phyloP scores from a whole-genome alignment of 2,797 vertebrate genomes.

The Cottoperca gobio region DNA sequence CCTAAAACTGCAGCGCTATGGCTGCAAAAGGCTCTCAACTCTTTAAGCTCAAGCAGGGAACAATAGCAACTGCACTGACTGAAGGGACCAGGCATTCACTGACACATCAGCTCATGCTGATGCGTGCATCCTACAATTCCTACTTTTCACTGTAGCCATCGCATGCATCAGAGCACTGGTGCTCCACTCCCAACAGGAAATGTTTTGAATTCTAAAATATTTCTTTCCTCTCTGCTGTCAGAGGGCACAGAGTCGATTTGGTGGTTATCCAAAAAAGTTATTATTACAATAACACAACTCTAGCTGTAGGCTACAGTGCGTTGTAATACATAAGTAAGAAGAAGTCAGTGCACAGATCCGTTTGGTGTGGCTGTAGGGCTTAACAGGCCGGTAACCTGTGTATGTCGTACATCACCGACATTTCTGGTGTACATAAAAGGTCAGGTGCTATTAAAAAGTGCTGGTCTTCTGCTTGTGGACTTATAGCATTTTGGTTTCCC shows the following conservation, averaged over 20 bases:
- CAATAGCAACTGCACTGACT: slow-evolving; percentile 2
- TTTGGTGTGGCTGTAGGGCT: background rate
- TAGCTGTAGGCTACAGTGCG: slow-evolving; percentile 7
- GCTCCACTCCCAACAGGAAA: slow-evolving; percentile 20
- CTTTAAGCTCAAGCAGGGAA: slow-evolving; percentile 9
- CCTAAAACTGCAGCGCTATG: background rate
- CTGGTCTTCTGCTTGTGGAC: slow-evolving; percentile 15
- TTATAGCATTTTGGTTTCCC: slow-evolving; percentile 30
- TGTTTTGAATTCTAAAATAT: slow-evolving; percentile 25
- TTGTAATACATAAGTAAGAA: slow-evolving; percentile 7
- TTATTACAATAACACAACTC: slow-evolving; percentile 22
- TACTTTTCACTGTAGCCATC: background rate
- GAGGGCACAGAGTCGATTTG: slow-evolving; percentile 27
- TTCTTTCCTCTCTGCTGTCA: slow-evolving; percentile 14
- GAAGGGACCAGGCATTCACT: background rate
- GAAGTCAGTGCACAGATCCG: background rate
- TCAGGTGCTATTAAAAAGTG: slow-evolving; percentile 13
- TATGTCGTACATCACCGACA: background rate
- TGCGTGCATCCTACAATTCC: background rate
- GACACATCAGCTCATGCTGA: background rate
- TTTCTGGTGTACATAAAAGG: slow-evolving; percentile 32
- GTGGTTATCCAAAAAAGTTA: no score
- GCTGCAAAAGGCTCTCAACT: slow-evolving; percentile 6
- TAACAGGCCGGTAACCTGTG: slow-evolving; percentile 12
- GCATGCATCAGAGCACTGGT: background rate